Conservation (phyloP, 2,113 vertebrate genomes). For the Ophiodon elongatus region DNA sequence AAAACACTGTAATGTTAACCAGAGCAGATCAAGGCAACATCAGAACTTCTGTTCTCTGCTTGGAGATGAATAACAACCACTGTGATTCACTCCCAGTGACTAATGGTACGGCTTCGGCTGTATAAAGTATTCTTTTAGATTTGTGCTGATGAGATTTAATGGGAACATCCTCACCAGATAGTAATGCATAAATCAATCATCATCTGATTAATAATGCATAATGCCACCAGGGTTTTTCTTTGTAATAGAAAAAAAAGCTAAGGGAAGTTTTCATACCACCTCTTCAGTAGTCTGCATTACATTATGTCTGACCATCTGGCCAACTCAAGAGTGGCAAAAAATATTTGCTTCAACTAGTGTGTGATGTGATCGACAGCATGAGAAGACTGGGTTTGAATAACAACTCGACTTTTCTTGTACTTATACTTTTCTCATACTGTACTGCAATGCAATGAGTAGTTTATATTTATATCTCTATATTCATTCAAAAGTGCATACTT, state of each 20-base stretch:
- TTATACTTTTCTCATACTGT: background rate
- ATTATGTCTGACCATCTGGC: slow-evolving; percentile 15
- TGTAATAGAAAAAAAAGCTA: background rate
- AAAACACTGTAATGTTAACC: slow-evolving; percentile 50
- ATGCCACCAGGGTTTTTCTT: background rate
- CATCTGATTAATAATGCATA: slow-evolving; percentile 15
- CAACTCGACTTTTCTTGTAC: background rate
- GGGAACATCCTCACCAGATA: background rate
- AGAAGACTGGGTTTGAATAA: background rate
- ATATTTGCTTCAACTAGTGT: slow-evolving; percentile 13
- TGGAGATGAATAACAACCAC: slow-evolving; percentile 32
- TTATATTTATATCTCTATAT: too few species aligned
- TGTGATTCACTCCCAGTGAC: background rate
- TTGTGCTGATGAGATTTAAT: background rate
- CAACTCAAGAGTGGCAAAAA: background rate
- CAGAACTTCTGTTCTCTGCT: slow-evolving; percentile 23
- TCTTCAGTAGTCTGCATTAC: background rate
- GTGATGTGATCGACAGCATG: slow-evolving; percentile 11
- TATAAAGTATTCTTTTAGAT: background rate
- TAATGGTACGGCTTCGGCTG: background rate
- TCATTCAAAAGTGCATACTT: background rate
- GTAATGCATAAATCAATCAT: background rate
- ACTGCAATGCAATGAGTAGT: background rate
- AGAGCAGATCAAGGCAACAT: slow-evolving; percentile 27
- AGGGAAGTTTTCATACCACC: background rate